Evolutionary conservation across 2,888 invertebrate genomes (phyloP).

Genomic region (Azorinus chamasolen): DNA sequence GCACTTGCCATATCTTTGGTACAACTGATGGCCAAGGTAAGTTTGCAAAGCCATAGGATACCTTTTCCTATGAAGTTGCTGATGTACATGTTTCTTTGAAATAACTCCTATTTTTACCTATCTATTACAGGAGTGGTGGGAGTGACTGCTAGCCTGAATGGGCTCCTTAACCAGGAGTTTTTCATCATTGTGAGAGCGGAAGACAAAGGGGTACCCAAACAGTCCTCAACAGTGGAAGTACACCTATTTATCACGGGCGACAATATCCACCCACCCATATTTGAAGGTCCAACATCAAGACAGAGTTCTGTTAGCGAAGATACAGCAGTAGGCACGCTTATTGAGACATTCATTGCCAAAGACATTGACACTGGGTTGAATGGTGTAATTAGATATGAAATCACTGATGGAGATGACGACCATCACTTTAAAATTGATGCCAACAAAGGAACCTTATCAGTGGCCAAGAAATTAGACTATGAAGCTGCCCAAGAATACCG

Average conservation of each 20-base stretch:
- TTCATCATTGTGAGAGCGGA: slow-evolving; percentile 91
- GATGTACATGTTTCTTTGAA: no score
- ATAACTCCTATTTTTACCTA: neutral
- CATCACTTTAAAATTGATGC: slow-evolving; percentile 93
- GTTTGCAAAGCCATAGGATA: no score
- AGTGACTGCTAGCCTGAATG: slow-evolving; percentile 89
- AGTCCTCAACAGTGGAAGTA: slow-evolving; percentile 92
- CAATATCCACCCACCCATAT: slow-evolving; percentile 93
- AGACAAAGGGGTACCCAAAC: slow-evolving; percentile 96
- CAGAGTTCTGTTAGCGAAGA: slow-evolving; percentile 97
- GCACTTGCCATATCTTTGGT: no score
- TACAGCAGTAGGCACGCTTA: slow-evolving; percentile 94
- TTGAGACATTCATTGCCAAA: slow-evolving; percentile 92
- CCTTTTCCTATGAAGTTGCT: no score
- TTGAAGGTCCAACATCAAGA: slow-evolving; percentile 91
- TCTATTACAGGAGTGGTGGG: slow-evolving; percentile 90
- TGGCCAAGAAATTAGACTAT: slow-evolving; percentile 93
- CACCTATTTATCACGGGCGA: slow-evolving; percentile 90
- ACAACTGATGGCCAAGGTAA: no score
- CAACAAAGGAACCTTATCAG: slow-evolving; percentile 92
- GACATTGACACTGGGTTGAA: slow-evolving; percentile 96
- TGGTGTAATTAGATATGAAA: slow-evolving; percentile 92
- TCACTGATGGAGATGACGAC: slow-evolving; percentile 90
- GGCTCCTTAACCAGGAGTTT: slow-evolving; percentile 88
- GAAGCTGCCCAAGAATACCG: slow-evolving; percentile 94